Percentiles rank a stretch among this genome's conserved stretches.
These are phyloP conservation scores for Spodoptera exigua DNA, from an alignment of 2,888 invertebrate genomes.

Conservation along the genomic window DNA sequence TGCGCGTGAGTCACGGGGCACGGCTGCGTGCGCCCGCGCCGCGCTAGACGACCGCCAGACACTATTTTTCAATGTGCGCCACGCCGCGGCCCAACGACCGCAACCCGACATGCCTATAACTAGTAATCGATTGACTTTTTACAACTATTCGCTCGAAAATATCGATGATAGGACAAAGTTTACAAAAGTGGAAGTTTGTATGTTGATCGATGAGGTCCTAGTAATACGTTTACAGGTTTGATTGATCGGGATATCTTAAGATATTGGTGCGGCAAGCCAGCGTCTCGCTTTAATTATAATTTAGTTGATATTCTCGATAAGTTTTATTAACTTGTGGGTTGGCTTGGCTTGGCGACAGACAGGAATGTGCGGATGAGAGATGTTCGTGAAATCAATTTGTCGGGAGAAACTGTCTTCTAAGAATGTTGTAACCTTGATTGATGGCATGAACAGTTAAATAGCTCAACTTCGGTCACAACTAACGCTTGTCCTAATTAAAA, in stretches of 20 bases:
- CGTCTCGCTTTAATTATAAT: constrained; percentile 25
- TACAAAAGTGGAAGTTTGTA: constrained; percentile 22
- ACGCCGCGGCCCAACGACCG: constrained; percentile 54
- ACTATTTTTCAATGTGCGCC: constrained; percentile 72
- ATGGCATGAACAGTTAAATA: neutral
- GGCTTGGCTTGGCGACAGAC: constrained; percentile 7
- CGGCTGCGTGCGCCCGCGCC: constrained; percentile 52
- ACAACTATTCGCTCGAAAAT: constrained; percentile 46
- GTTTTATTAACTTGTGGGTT: constrained; percentile 41
- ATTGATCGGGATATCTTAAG: constrained; percentile 43
- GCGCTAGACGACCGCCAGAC: constrained; percentile 81
- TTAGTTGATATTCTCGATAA: constrained; percentile 14
- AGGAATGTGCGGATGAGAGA: constrained; percentile 3
- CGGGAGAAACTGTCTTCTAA: constrained; percentile 1
- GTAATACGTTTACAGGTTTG: constrained; percentile 31
- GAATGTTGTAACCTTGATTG: neutral
- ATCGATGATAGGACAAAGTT: constrained; percentile 31
- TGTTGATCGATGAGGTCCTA: constrained; percentile 40
- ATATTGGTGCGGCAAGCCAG: constrained; percentile 13
- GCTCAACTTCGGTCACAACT: neutral
- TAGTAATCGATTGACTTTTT: constrained; percentile 53
- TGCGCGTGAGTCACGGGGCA: constrained; percentile 73
- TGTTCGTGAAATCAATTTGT: constrained; percentile 17
- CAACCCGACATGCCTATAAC: constrained; percentile 61
- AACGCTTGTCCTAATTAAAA: neutral